Evolutionary conservation across 2,888 invertebrate species (phyloP), one percentile per base, ranked within the genome.

Genomic region (Busseola fusca): DNA sequence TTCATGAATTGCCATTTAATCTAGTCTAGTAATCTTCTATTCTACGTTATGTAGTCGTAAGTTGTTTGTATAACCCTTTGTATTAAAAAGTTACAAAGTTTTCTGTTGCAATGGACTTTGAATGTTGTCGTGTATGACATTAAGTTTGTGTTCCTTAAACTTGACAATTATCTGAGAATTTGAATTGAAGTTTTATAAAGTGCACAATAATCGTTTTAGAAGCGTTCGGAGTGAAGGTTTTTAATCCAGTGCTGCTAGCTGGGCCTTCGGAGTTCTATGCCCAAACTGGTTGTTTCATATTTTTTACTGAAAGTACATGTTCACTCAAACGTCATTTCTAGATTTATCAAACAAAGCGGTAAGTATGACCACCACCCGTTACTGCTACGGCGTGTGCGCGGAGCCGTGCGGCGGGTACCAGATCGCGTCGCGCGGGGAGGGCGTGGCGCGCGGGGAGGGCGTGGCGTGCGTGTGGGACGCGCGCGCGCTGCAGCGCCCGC

Each of bases 391-490:
- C 62, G 96, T 98, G 25, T 96, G 97, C 74, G 97, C 98, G 1
- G 98, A 98, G 91, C 97, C 98, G 3, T 96, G 97, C 89, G 97
- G 96, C 87, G 97, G 97, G 84, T 97, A 97, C 92, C 97, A 98
- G 91, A 90, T 99, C 27, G 98, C 98, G 67, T 98, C 99, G 56
- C 98, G 97, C 88, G 96, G 97, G 59, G 98, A 98, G 88, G 97
- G 97, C 88, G 97, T 97, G 86, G 97, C 98, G 72, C 97, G 97
- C 78, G 96, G 97, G 59, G 98, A 98, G 88, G 97, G 97, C 88
- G 97, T 97, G 86, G 97, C 98, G 72, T 97, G 97, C 78, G 96
- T 99, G 72, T 99, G 99, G 99, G 99, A 99, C 92, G 96, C 97
- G 63, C 96, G 99, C 70, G 97, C 97, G 87, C 97, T 99, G 89